Percentiles rank a stretch among this genome's conserved stretches.
Conservation (phyloP, 2,113 vertebrate species). For the Myrmophylax atrothorax region DNA sequence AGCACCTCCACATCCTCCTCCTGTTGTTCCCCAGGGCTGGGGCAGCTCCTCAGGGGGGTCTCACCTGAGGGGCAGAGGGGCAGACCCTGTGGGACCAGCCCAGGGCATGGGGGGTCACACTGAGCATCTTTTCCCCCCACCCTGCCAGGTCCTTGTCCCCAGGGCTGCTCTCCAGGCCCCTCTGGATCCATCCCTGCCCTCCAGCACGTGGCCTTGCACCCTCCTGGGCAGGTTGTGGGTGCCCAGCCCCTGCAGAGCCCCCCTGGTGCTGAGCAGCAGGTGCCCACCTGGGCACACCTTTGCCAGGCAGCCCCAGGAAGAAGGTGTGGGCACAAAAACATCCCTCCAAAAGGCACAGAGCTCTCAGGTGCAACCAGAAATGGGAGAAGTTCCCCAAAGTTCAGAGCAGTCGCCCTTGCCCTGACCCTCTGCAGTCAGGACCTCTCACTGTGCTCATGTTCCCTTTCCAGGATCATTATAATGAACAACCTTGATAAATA, state of each 20-base stretch:
- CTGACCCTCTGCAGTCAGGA: neutral
- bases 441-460: conserved; percentile 27
- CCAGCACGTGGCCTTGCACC: too few species aligned
- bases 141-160: accelerated
- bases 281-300: neutral
- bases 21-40: neutral
- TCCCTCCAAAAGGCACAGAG: neutral
- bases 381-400: neutral
- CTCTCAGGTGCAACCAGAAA: neutral
- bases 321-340: neutral
- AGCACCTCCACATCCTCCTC: neutral
- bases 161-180: neutral
- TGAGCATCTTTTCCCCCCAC: neutral
- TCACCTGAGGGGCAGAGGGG: neutral
- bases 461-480: conserved; percentile 14
- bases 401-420: neutral
- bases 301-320: neutral
- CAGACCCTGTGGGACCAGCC: neutral
- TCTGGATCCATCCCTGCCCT: neutral
- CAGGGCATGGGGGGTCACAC: accelerated
- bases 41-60: neutral
- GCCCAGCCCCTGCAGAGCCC: neutral
- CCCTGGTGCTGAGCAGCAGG: neutral
- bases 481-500: conserved; percentile 33
- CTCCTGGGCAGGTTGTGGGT: neutral